Conservation (phyloP, 2,113 vertebrate species). For the Ptilonorhynchus violaceus region DNA sequence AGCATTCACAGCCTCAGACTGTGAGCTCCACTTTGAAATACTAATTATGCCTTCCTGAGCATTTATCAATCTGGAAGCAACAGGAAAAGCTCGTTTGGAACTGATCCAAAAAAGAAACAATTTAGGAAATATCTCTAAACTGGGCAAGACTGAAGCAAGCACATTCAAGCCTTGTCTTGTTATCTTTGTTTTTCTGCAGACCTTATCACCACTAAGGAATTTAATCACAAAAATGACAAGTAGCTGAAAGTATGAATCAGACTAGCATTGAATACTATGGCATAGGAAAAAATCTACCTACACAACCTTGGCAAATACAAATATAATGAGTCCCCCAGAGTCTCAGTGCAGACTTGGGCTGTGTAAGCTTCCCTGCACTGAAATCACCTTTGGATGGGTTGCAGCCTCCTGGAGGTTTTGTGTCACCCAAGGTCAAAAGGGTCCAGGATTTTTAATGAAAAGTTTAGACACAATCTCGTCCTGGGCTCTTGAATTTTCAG, state of each 20-base stretch:
- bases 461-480: background rate
- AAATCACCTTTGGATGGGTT: background rate
- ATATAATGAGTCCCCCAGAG: background rate
- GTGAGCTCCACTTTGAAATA: background rate
- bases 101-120: background rate
- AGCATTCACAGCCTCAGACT: background rate
- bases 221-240: conserved; percentile 45
- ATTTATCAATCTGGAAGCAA: background rate
- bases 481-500: background rate
- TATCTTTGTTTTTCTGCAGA: conserved; percentile 8
- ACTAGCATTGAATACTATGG: background rate
- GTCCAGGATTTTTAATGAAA: background rate
- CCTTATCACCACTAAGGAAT: conserved; percentile 40
- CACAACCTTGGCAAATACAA: background rate
- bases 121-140: background rate
- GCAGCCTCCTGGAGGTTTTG: background rate
- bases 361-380: background rate
- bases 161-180: conserved; percentile 33
- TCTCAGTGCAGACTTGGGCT: background rate
- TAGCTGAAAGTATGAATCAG: conserved; percentile 53
- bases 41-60: background rate
- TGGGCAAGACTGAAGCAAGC: background rate
- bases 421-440: background rate
- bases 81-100: background rate
- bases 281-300: background rate